These are phyloP conservation scores for Ophraella communa DNA, from an alignment of 2,888 invertebrate species.

Conservation along the genomic window DNA sequence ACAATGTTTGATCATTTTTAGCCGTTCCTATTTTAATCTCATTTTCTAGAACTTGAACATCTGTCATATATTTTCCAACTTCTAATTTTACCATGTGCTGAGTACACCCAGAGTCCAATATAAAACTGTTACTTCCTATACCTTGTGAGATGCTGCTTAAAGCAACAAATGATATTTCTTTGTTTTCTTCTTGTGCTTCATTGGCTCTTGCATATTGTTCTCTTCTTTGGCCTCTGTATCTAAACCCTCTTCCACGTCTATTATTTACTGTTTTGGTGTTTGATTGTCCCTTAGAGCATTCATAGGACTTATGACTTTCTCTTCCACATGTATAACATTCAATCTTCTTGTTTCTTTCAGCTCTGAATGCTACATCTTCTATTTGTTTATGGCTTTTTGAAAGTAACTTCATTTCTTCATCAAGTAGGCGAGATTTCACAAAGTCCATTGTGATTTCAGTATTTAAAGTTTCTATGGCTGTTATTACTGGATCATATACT, in stretches of 20 bases:
- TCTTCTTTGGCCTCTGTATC: not conserved
- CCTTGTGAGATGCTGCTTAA: not conserved
- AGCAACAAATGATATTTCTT: not conserved
- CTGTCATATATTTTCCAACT: too few relatives aligned
- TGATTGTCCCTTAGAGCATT: not conserved
- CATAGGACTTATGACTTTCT: too few relatives aligned
- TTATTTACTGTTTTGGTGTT: not conserved
- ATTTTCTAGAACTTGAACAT: not conserved
- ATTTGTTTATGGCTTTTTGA: too few relatives aligned
- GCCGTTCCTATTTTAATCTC: not conserved
- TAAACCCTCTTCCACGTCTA: not conserved
- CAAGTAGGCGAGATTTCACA: too few relatives aligned
- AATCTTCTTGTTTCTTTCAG: too few relatives aligned
- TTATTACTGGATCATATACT: not conserved
- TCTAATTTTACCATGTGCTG: too few relatives aligned
- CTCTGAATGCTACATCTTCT: too few relatives aligned
- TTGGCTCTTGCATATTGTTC: too few relatives aligned
- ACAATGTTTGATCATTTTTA: constrained; percentile 20
- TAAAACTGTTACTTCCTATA: too few relatives aligned
- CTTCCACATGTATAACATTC: too few relatives aligned
- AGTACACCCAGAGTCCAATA: not conserved
- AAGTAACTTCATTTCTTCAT: too few relatives aligned
- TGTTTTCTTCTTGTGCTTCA: too few relatives aligned
- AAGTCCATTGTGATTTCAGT: not conserved
- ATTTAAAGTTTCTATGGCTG: not conserved